Percentiles rank a stretch among this genome's conserved stretches.
These are phyloP conservation scores for Anarrhichthys ocellatus DNA, from an alignment of 2,113 vertebrate genomes.

Conservation along the genomic window DNA sequence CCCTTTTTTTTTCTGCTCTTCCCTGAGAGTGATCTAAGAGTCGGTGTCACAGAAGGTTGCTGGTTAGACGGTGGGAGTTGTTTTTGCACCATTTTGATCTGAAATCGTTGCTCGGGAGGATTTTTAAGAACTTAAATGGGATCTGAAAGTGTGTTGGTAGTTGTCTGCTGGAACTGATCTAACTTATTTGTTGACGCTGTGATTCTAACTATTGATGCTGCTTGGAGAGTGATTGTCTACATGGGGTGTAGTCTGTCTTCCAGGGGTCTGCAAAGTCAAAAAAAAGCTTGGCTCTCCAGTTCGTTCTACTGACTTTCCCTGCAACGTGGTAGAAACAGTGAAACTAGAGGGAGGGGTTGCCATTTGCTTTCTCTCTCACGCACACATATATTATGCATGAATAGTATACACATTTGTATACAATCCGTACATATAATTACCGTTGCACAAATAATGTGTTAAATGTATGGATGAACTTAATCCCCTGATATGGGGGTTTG, in stretches of 20 bases:
- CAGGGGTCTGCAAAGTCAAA: neutral
- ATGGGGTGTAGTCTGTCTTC: neutral
- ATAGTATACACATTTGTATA: conserved; percentile 20
- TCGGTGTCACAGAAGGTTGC: conserved; percentile 16
- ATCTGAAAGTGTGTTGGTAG: conserved; percentile 7
- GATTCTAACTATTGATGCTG: conserved; percentile 12
- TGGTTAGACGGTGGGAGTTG: conserved; percentile 24
- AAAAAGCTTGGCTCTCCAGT: neutral
- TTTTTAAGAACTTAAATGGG: conserved; percentile 20
- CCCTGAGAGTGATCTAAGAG: conserved; percentile 10
- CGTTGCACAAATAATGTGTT: neutral
- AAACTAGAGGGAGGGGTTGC: neutral
- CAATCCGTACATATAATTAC: conserved; percentile 2
- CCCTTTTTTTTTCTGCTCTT: conserved; percentile 7
- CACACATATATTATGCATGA: conserved; percentile 8
- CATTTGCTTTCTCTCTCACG: neutral
- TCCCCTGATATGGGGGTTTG: neutral
- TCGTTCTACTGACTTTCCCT: neutral
- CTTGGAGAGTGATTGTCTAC: conserved; percentile 12
- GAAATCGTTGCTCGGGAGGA: conserved; percentile 10
- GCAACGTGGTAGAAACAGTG: neutral
- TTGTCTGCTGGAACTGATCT: conserved; percentile 21
- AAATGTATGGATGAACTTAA: neutral
- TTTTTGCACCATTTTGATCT: conserved; percentile 34
- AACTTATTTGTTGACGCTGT: conserved; percentile 37